phyloP scores from a whole-genome alignment of 1,140 invertebrate species.

The Trinorchestia longiramus region DNA sequence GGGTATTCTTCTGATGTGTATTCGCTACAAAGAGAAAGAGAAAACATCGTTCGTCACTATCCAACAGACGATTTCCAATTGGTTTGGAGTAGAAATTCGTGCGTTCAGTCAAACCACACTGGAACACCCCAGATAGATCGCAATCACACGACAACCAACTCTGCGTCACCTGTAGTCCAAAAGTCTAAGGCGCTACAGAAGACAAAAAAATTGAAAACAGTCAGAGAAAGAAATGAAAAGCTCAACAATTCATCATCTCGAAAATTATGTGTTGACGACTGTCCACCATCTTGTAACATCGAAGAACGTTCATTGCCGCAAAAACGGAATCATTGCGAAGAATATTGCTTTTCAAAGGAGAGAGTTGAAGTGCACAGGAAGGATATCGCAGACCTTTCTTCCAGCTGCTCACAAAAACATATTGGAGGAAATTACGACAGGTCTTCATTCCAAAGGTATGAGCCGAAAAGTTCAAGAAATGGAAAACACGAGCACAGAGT shows the following conservation, averaged over 20 bases:
- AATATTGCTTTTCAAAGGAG: background rate
- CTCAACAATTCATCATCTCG: background rate
- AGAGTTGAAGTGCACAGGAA: slow-evolving; percentile 25
- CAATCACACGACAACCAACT: background rate
- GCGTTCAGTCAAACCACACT: background rate
- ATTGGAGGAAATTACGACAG: background rate
- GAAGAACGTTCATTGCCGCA: background rate
- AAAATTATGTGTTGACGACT: background rate
- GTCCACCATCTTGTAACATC: background rate
- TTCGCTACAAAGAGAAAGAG: background rate
- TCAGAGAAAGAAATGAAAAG: slow-evolving; percentile 44
- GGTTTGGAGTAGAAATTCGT: slow-evolving; percentile 33
- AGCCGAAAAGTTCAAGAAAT: background rate
- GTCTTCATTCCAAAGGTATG: background rate
- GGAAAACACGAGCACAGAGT: background rate
- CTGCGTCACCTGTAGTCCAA: background rate
- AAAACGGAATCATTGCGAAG: background rate
- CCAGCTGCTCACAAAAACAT: background rate
- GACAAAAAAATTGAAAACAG: slow-evolving; percentile 1
- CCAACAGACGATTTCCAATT: slow-evolving; percentile 36
- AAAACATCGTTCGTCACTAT: slow-evolving; percentile 37
- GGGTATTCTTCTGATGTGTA: background rate
- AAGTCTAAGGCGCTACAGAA: background rate
- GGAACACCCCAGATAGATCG: background rate
- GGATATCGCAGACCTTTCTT: background rate